These are phyloP conservation scores for Burhinus bistriatus DNA, from an alignment of 2,113 vertebrate genomes.

Conservation along the genomic window DNA sequence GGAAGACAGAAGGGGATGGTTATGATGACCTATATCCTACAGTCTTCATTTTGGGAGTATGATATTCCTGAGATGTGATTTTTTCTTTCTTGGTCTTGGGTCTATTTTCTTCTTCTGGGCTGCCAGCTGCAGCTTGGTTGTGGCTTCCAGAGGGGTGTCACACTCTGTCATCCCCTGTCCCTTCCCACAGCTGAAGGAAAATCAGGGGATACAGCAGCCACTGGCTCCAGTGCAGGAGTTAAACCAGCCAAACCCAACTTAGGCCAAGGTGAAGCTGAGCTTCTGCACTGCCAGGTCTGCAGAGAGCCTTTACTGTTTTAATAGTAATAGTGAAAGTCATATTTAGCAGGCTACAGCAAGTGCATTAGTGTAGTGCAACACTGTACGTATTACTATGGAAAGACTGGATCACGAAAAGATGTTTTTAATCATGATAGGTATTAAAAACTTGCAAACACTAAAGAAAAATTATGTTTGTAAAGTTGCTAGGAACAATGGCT, in stretches of 20 bases:
- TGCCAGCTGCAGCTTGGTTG: not conserved
- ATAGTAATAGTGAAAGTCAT: not conserved
- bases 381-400: not conserved
- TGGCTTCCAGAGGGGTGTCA: not conserved
- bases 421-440: not conserved
- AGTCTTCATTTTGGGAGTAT: not conserved
- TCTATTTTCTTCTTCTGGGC: not conserved
- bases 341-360: not conserved
- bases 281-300: not conserved
- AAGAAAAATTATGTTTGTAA: not conserved
- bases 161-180: not conserved
- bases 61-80: not conserved
- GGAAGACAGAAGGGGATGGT: not conserved
- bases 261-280: not conserved
- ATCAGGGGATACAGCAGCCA: not conserved
- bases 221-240: not conserved
- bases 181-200: not conserved
- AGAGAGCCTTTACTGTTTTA: not conserved
- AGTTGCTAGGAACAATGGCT: not conserved
- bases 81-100: not conserved
- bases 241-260: not conserved
- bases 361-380: not conserved
- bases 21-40: not conserved
- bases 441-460: not conserved
- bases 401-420: not conserved